phyloP scores from a whole-genome alignment of 2,888 invertebrate genomes.

The Ophioninae sp. region DNA sequence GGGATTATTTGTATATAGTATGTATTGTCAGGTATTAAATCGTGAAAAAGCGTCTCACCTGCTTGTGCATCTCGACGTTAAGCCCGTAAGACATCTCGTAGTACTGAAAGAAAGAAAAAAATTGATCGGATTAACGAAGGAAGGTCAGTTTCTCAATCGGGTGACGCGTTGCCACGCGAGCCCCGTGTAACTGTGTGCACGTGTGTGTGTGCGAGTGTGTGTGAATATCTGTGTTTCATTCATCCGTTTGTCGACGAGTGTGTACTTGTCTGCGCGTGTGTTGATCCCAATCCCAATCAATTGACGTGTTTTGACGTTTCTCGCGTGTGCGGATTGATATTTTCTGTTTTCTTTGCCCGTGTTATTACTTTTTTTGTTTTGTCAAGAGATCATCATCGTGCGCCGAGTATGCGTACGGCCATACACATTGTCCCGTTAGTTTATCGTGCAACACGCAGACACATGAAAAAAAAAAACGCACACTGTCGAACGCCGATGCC shows the following conservation, averaged over 20 bases:
- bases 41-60: slow-evolving; percentile 84
- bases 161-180: slow-evolving; percentile 45
- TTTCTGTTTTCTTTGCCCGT: neutral
- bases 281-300: slow-evolving; percentile 14
- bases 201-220: slow-evolving; percentile 14
- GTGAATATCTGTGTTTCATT: neutral
- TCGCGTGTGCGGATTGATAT: slow-evolving; percentile 33
- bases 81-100: slow-evolving; percentile 99
- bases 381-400: slow-evolving; percentile 42
- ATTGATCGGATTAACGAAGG: slow-evolving; percentile 41
- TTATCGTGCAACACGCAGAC: slow-evolving; percentile 52
- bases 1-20: too few relatives aligned
- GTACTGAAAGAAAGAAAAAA: slow-evolving; percentile 88
- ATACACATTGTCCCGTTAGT: slow-evolving; percentile 27
- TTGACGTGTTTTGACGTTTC: slow-evolving; percentile 48
- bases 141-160: slow-evolving; percentile 28
- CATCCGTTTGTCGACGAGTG: slow-evolving; percentile 16
- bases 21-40: too few relatives aligned
- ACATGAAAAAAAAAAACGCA: neutral
- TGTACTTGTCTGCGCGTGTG: neutral
- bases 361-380: neutral
- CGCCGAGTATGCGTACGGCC: slow-evolving; percentile 44
- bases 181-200: slow-evolving; percentile 7
- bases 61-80: slow-evolving; percentile 99
- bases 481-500: slow-evolving; percentile 65